Base-by-base conservation (phyloP, 2,113 vertebrate species). In the Nyctibius bracteatus region DNA sequence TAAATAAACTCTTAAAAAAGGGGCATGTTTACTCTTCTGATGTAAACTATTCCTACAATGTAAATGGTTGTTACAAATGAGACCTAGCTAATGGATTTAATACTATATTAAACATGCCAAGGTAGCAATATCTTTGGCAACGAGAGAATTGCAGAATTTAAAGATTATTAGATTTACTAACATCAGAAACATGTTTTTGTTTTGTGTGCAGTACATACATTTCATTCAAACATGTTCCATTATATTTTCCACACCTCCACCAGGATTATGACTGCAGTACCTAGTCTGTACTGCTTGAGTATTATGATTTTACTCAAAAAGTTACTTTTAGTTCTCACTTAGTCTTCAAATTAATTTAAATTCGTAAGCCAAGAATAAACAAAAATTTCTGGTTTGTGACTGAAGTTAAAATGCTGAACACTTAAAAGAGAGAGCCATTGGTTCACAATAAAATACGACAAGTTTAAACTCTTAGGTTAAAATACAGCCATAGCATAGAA, bases 401-500 rank as follows among this genome's bases (percentile, higher is more conserved):
- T 3, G 0, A 93, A 86, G 96, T 51, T 77, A 86, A 93, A 93
- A 85, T 80, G 59, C 85, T 71, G 65, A 77, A 95, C 82, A 74
- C 43, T 93, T 88, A 72, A 55, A 93, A 91, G 88, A 91, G 92
- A 62, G 16, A 75, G 72, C 49, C 92, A 93, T 35, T 86, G 44
- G 51, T 91, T 96, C 66, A 85, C 81, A 83, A 86, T 90, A 95
- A 93, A 94, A 96, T 87, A 97, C 77, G 86, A 92, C 28, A 86
- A 85, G 52, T 88, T 96, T 83, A 95, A 92, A 90, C n/a, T 95
- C 88, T 92, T 86, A 57, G 55, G 57, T 91, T 96, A 95, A 95
- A 96, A 92, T 81, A 96, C 58, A 94, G 58, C 70, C 78, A 92
- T 67, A 95, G 70, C 80, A 91, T 94, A 98, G 82, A 95, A 97